These are phyloP conservation scores for Digitonthophagus gazella DNA, from an alignment of 2,888 invertebrate species.

Conservation along the genomic window DNA sequence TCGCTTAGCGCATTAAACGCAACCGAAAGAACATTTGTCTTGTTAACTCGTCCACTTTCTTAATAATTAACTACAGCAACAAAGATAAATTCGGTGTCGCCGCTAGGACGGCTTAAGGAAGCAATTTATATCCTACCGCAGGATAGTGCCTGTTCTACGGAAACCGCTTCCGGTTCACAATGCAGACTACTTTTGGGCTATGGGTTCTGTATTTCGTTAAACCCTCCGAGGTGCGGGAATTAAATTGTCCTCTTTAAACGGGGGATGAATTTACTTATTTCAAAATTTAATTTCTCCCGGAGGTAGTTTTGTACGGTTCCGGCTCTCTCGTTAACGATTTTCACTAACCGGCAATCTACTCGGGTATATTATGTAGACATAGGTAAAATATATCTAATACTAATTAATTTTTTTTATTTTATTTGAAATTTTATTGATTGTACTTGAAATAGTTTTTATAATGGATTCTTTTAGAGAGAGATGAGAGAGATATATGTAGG, in stretches of 20 bases:
- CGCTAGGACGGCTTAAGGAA: slow-evolving; percentile 19
- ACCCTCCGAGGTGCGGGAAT: not conserved
- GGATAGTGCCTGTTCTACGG: slow-evolving; percentile 5
- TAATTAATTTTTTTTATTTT: not conserved
- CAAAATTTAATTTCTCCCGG: not conserved
- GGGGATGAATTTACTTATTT: not conserved
- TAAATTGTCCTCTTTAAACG: not conserved
- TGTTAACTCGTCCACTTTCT: slow-evolving; percentile 24
- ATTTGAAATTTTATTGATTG: too few species aligned
- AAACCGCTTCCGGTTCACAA: not conserved
- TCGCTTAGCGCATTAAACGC: not conserved
- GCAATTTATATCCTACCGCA: slow-evolving; percentile 18
- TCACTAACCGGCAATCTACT: not conserved
- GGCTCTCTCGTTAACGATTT: not conserved
- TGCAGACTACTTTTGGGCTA: slow-evolving; percentile 2
- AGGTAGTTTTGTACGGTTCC: not conserved
- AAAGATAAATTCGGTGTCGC: slow-evolving; percentile 25
- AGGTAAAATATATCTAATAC: too few species aligned
- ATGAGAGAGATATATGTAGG: not conserved
- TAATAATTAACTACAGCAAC: slow-evolving; percentile 26
- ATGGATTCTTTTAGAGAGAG: not conserved
- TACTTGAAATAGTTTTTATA: too few species aligned
- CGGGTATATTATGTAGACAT: too few species aligned
- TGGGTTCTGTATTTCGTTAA: not conserved
- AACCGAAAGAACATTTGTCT: slow-evolving; percentile 16